Base-by-base conservation (phyloP, 2,888 invertebrate species). In the Eubasilissa splendida region DNA sequence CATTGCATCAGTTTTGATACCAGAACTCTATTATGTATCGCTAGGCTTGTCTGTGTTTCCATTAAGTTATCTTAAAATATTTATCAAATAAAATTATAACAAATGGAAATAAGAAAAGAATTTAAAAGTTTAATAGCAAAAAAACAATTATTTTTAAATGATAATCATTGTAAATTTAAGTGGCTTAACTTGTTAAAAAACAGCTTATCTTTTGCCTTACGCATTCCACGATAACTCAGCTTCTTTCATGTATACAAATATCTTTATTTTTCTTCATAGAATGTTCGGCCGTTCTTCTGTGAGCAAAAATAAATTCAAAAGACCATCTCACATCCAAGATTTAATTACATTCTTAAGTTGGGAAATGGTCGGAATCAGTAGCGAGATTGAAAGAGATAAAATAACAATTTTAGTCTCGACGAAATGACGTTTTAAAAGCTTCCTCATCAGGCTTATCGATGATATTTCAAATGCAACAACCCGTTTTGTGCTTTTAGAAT, bases 381-480 rank as follows among this genome's bases (percentile, higher is more conserved):
- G 63, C 63, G 31, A n/a, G 33, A 63, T 63, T 11, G 33, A 4
- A 31, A 10, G 63, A 63, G 12, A 63, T 63, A 63, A 63, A 33
- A 63, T 63, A 8, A 63, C 33, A 33, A 22, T 54, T 70, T 68
- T 52, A 50, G 50, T 68, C 52, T 50, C 4, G 50, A 0, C 12
- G 11, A 12, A 54, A 14, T 70, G 68, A 68, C 53, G 53, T 70
- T 70, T 70, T 70, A 54, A 70, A 53, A 70, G 70, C 70, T 54
- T 22, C 54, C 53, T 50, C 14, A 53, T 70, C 54, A 4, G 33
- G 12, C 33, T 42, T 33, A 63, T 63, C 31, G 7, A 31, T 63
- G 63, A 63, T 31, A 33, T 12, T 11, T 7, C 42, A 42, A 42
- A 42, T 5, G 42, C 42, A 7, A 42, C 42, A 7, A 42, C 7